These are phyloP conservation scores for Cyrtorhinus lividipennis DNA, from an alignment of 1,140 invertebrate genomes.

Conservation along the genomic window DNA sequence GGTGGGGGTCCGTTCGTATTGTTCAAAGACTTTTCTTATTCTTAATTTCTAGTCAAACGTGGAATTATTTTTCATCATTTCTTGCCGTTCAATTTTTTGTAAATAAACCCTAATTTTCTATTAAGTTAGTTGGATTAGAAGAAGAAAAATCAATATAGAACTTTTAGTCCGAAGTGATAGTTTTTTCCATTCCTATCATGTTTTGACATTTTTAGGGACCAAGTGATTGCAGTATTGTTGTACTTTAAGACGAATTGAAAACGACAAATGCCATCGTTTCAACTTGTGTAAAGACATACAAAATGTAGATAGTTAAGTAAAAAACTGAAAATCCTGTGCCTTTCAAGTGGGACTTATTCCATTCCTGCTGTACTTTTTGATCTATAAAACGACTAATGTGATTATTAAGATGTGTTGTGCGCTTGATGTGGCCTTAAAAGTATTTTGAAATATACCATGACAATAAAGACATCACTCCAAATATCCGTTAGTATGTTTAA, in stretches of 20 bases:
- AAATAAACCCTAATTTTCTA: slow-evolving; percentile 1
- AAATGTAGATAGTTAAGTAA: no score
- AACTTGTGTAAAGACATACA: no score
- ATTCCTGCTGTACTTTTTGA: no score
- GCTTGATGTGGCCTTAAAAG: slow-evolving; percentile 10
- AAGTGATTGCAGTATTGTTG: no score
- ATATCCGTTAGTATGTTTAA: no score
- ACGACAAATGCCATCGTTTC: no score
- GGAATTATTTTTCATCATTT: slow-evolving; percentile 13
- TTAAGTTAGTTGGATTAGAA: slow-evolving; percentile 11
- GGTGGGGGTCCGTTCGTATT: slow-evolving; percentile 1
- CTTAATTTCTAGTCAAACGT: slow-evolving; percentile 19
- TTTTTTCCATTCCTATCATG: slow-evolving; percentile 2
- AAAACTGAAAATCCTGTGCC: no score
- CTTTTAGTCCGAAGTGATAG: slow-evolving; percentile 13
- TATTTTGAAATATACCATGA: slow-evolving; percentile 7
- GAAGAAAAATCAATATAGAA: not conserved
- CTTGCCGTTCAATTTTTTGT: slow-evolving; percentile 7
- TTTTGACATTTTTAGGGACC: not conserved
- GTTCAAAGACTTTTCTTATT: slow-evolving; percentile 17
- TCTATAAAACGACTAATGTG: not conserved
- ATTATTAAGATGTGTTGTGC: slow-evolving; percentile 2
- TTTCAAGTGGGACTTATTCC: no score
- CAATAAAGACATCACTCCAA: slow-evolving; percentile 13
- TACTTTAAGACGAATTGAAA: no score